Percentiles rank a stretch among this genome's conserved stretches.
Evolutionary conservation across 1,140 invertebrate species (phyloP).

Genomic region (Tenebrio molitor): DNA sequence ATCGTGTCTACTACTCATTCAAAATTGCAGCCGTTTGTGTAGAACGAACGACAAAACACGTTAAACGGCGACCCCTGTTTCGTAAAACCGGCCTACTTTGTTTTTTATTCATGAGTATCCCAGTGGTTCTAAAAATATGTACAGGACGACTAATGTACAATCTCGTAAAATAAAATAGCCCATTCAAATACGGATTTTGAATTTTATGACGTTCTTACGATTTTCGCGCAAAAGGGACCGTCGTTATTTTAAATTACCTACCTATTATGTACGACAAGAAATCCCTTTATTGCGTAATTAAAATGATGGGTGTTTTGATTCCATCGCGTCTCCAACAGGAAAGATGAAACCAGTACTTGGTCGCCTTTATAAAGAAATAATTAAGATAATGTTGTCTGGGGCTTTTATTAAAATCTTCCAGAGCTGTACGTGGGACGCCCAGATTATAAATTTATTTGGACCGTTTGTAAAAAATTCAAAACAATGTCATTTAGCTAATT

Average conservation of each 20-base stretch:
- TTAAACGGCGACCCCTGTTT: conserved; percentile 29
- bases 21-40: conserved; percentile 28
- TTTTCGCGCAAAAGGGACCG: conserved; percentile 24
- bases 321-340: background rate
- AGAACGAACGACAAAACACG: conserved; percentile 33
- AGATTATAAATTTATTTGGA: too few species aligned
- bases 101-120: conserved; percentile 19
- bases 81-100: conserved; percentile 28
- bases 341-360: too few species aligned
- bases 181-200: conserved; percentile 32
- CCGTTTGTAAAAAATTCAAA: too few species aligned
- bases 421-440: too few species aligned
- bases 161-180: conserved; percentile 31
- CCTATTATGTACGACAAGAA: conserved; percentile 35
- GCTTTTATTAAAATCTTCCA: too few species aligned
- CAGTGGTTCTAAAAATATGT: conserved; percentile 31
- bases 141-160: conserved; percentile 19
- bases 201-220: conserved; percentile 40
- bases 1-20: conserved; percentile 29
- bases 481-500: too few species aligned
- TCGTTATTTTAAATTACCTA: conserved; percentile 35
- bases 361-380: too few species aligned
- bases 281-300: conserved; percentile 37
- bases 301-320: conserved; percentile 20
- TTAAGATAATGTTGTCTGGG: too few species aligned